phyloP scores from a whole-genome alignment of 2,797 vertebrate species.

The Fringilla coelebs region DNA sequence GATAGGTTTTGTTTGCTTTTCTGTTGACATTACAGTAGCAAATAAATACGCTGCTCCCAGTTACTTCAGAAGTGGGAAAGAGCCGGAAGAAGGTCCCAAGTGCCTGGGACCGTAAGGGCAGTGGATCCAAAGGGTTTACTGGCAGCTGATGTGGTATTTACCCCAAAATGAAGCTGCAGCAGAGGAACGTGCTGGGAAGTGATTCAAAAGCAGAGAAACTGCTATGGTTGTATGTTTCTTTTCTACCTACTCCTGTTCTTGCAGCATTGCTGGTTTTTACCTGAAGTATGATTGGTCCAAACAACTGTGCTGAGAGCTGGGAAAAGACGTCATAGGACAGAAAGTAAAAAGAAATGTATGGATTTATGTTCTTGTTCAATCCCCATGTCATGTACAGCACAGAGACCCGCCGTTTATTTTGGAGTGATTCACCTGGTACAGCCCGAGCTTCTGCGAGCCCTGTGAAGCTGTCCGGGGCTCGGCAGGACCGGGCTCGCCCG shows the following conservation, averaged over 20 bases:
- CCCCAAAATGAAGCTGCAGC: not conserved
- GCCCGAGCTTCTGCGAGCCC: fast-evolving
- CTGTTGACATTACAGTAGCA: not conserved
- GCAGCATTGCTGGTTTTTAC: not conserved
- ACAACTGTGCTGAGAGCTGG: not conserved
- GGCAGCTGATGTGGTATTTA: not conserved
- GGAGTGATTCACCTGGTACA: fast-evolving
- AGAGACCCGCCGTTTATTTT: fast-evolving
- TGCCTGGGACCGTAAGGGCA: fast-evolving
- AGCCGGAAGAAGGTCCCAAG: not conserved
- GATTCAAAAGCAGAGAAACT: fast-evolving
- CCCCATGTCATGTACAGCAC: fast-evolving
- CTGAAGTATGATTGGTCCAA: not conserved
- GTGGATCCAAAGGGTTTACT: not conserved
- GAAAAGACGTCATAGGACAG: not conserved
- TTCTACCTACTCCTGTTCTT: fast-evolving
- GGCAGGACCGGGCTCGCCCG: not conserved
- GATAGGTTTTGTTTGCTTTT: not conserved
- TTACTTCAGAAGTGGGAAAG: not conserved
- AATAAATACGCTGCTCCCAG: not conserved
- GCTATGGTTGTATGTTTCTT: fast-evolving
- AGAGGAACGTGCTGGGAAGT: fast-evolving
- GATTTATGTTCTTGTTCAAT: fast-evolving
- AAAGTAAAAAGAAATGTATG: too few species aligned
- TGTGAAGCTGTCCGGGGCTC: fast-evolving